Base-by-base conservation (phyloP, 37 sponge, comb jelly and placozoan species). In the Chondrilla cf. caribensis region DNA sequence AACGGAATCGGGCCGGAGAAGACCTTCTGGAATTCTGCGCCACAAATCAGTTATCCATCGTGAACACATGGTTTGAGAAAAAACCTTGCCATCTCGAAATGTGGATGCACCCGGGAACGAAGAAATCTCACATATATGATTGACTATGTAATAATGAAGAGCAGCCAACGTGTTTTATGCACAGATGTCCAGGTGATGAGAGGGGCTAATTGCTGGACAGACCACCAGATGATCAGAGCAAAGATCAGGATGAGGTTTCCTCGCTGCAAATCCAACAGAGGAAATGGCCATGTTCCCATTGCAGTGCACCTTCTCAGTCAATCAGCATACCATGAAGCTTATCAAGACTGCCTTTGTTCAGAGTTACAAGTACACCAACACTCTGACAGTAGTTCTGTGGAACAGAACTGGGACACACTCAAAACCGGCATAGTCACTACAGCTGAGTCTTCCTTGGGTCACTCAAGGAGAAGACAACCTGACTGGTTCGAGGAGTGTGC, bases 401-500 rank as follows among this genome's bases (percentile, higher is more conserved):
- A n/a, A n/a, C n/a, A n/a, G n/a, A n/a, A n/a, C n/a, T n/a, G n/a
- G n/a, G n/a, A n/a, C n/a, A n/a, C n/a, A n/a, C n/a, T n/a, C n/a
- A n/a, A n/a, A n/a, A n/a, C n/a, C n/a, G n/a, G n/a, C n/a, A n/a
- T n/a, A n/a, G n/a, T n/a, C n/a, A n/a, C n/a, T n/a, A n/a, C n/a
- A n/a, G n/a, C n/a, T n/a, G n/a, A n/a, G n/a, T n/a, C n/a, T n/a
- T n/a, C n/a, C n/a, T n/a, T n/a, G n/a, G 57, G 57, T 19, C 11
- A 17, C 11, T 19, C 17, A 17, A 76, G 39, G 33, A 42, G 43
- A 73, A 80, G 71, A 35, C 82, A 87, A 38, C 83, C 87, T 7
- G 82, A 87, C 17, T 85, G 86, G 86, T 85, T 85, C 39, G 9
- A 25, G 26, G 82, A 75, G 37, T 77, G 60, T 28, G 35, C 14